Evolutionary conservation across 2,888 invertebrate species (phyloP), one percentile per base, ranked within the genome.

Genomic region (Oxyteleia sp.): DNA sequence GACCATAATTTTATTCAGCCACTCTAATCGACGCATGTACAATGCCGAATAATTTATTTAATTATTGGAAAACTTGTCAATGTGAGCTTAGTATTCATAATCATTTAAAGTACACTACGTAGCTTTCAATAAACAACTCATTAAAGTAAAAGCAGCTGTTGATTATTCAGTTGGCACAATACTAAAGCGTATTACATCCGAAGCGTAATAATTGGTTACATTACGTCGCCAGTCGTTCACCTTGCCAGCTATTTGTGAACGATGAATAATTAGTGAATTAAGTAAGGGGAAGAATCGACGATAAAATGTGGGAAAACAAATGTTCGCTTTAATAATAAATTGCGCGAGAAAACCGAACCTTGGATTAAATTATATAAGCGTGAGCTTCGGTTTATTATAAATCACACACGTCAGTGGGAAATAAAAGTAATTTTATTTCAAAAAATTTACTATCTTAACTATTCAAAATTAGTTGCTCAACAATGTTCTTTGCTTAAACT

Each of bases 141-240:
- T 53, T 68, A 55, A 43, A 53, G 53, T 68, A 55, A 68, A 53
- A 69, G 57, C 69, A 69, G 55, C 57, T 55, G 69, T 69, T 69
- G 69, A 69, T 32, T 69, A 69, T 69, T 55, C 69, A 69, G 57
- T 18, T 26, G 32, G 10, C 16, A 57, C 35, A 47, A 69, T 57
- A 16, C 23, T 20, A 45, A 55, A 69, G 20, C 15, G 23, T 20
- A 43, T 68, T 68, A 64, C 35, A 53, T 53, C 18, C 20, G 53
- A 55, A 68, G 43, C 29, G 18, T 29, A 55, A 68, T 55, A 53
- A 55, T 55, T 43, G 41, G 32, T 43, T 53, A 13, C 29, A 68
- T 68, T 45, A 26, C 43, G 53, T 41, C 32, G 20, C 13, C 32
- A 53, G 51, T 51, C 41, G 41, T 41, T 43, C 29, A 15, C 23